A percentile compares a stretch with the other conserved stretches of the same genome.
Conservation (phyloP, 2,888 invertebrate genomes). For the Mallateleia sp. region DNA sequence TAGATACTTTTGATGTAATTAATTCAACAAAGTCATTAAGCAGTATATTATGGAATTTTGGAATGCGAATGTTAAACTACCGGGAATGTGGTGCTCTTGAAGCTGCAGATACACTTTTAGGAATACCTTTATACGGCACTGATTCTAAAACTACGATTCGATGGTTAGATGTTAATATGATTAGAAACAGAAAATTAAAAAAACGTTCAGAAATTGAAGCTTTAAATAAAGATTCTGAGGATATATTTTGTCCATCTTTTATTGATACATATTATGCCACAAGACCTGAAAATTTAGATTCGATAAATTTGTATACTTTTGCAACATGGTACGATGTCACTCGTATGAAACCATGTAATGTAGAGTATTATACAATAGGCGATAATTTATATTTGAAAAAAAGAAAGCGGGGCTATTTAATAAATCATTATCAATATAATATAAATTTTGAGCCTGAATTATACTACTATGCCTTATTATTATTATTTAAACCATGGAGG, state of each 20-base stretch:
- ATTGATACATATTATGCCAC: constrained; percentile 37
- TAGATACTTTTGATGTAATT: constrained; percentile 80
- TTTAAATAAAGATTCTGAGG: constrained; percentile 73
- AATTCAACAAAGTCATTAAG: constrained; percentile 81
- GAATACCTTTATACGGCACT: constrained; percentile 83
- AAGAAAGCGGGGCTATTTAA: constrained; percentile 72
- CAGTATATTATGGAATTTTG: constrained; percentile 82
- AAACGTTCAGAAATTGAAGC: constrained; percentile 41
- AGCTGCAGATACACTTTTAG: constrained; percentile 73
- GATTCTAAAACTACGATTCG: constrained; percentile 83
- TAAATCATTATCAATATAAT: constrained; percentile 51
- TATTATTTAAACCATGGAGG: constrained; percentile 69
- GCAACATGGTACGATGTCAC: constrained; percentile 70
- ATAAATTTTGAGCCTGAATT: constrained; percentile 50
- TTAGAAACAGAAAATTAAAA: constrained; percentile 49
- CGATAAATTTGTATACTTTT: constrained; percentile 67
- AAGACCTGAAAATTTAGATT: constrained; percentile 78
- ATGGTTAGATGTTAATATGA: not conserved
- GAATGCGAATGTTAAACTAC: constrained; percentile 80
- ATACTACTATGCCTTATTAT: constrained; percentile 65
- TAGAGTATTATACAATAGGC: constrained; percentile 23
- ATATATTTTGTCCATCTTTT: constrained; percentile 82
- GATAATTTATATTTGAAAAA: constrained; percentile 63
- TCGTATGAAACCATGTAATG: constrained; percentile 23
- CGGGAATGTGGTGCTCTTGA: constrained; percentile 77